Conservation (phyloP, 2,888 invertebrate species). For the Anoplius nigerrimus region DNA sequence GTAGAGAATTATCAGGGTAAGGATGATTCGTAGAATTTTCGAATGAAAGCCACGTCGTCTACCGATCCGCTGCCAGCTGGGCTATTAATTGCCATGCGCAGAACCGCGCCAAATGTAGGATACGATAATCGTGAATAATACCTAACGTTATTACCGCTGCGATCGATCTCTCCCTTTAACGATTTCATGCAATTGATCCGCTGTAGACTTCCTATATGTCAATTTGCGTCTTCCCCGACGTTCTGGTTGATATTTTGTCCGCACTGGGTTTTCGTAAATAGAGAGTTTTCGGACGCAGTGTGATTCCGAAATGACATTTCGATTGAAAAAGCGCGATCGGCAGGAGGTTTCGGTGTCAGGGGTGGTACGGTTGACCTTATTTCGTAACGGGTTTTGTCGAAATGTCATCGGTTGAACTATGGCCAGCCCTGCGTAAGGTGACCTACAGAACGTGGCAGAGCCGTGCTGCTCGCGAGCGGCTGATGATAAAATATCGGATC, state of each 20-base stretch:
- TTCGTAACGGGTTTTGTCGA: slow-evolving; percentile 57
- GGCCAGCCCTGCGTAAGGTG: slow-evolving; percentile 32
- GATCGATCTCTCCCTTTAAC: too few relatives aligned
- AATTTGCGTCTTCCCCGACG: too few relatives aligned
- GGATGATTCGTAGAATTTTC: too few relatives aligned
- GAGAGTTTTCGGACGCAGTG: not conserved
- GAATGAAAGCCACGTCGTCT: too few relatives aligned
- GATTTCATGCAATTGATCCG: too few relatives aligned
- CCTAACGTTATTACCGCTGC: slow-evolving; percentile 3
- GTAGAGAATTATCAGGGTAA: too few relatives aligned
- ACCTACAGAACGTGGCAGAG: slow-evolving; percentile 27
- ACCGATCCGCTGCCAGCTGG: not conserved
- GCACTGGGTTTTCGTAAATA: too few relatives aligned
- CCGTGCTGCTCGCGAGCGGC: slow-evolving; percentile 31
- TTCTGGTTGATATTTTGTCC: too few relatives aligned
- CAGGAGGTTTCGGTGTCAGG: too few relatives aligned
- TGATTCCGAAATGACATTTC: slow-evolving; percentile 37
- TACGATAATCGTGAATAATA: slow-evolving; percentile 20
- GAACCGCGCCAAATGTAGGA: slow-evolving; percentile 19
- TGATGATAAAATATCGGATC: slow-evolving; percentile 58
- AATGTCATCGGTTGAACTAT: slow-evolving; percentile 63
- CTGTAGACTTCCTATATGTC: too few relatives aligned
- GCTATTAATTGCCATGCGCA: slow-evolving; percentile 26
- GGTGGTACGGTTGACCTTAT: slow-evolving; percentile 52
- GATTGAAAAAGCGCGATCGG: slow-evolving; percentile 19